Evolutionary conservation across 2,888 invertebrate genomes (phyloP).

Genomic region (Tetragonula carbonaria): DNA sequence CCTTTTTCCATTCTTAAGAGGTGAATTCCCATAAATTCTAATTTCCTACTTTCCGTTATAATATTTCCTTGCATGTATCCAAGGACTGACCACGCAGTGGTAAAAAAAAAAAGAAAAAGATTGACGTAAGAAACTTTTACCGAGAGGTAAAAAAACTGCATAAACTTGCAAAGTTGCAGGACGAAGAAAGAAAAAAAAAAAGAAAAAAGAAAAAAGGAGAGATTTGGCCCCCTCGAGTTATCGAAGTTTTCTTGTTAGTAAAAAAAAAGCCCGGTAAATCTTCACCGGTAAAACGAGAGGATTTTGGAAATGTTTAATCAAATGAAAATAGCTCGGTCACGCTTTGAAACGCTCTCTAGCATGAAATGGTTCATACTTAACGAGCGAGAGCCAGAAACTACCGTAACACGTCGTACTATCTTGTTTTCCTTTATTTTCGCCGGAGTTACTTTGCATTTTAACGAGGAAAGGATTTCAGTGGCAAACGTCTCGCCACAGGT

Average conservation of each 20-base stretch:
- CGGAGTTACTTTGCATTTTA: slow-evolving; percentile 40
- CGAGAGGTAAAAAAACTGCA: neutral
- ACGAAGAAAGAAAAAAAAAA: neutral
- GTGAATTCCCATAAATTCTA: neutral
- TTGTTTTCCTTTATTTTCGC: slow-evolving; percentile 15
- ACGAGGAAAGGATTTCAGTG: slow-evolving; percentile 29
- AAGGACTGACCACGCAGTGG: neutral
- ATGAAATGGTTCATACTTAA: neutral
- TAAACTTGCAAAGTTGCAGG: neutral
- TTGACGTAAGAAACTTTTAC: neutral
- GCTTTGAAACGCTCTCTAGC: neutral
- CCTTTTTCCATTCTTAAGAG: neutral
- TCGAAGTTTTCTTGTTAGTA: neutral
- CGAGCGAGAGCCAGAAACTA: neutral
- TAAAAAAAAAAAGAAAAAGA: neutral
- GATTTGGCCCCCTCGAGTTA: neutral
- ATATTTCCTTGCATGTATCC: no score
- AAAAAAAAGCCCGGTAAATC: neutral
- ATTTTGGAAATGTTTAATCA: neutral
- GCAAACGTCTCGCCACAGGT: slow-evolving; percentile 19
- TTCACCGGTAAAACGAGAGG: neutral
- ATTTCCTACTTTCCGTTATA: neutral
- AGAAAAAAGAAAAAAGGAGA: no score
- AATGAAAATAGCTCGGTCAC: neutral
- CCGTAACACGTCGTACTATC: neutral